Evolutionary conservation across 1,140 invertebrate genomes (phyloP).

Genomic region (Ceratosolen fusciceps): DNA sequence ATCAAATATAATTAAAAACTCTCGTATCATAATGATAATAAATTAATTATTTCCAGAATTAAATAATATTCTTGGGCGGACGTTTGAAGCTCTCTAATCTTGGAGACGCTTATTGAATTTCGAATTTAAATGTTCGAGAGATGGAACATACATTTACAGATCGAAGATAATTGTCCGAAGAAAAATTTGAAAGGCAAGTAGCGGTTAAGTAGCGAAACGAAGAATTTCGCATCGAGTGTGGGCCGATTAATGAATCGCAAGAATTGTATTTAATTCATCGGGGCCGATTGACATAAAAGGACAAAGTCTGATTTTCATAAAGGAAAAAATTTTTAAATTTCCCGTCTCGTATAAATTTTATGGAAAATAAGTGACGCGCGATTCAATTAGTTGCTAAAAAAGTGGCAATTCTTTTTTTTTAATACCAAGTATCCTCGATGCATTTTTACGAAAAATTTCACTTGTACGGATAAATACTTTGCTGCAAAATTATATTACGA

Average conservation of each 20-base stretch:
- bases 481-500: no score
- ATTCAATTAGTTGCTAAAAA: neutral
- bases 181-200: neutral
- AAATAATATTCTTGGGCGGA: no score
- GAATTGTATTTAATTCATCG: neutral
- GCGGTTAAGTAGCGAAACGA: neutral
- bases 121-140: neutral
- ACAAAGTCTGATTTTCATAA: slow-evolving; percentile 3
- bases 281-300: neutral
- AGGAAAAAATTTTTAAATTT: slow-evolving; percentile 23
- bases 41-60: no score
- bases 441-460: no score
- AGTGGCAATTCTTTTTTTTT: slow-evolving; percentile 4
- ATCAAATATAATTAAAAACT: no score
- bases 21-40: no score
- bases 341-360: neutral
- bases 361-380: neutral
- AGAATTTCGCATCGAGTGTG: neutral
- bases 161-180: neutral
- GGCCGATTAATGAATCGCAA: slow-evolving; percentile 13
- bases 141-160: neutral
- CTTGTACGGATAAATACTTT: no score
- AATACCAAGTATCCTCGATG: neutral
- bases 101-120: neutral
- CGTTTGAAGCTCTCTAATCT: no score